Conservation (phyloP, 2,888 invertebrate genomes). For the Cordilura impudica region DNA sequence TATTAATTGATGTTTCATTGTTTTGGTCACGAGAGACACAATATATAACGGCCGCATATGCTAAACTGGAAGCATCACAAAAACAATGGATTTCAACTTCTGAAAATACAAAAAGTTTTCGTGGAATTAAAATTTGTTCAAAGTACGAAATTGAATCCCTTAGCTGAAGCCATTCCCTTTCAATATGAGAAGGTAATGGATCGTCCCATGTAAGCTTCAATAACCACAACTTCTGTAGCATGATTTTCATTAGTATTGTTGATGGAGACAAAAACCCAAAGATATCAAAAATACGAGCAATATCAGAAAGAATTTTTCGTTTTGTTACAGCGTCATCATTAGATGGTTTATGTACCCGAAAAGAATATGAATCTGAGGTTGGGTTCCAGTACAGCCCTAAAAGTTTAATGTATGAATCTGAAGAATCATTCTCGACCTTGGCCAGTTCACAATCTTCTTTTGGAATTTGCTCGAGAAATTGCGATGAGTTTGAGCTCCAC, state of each 20-base stretch:
- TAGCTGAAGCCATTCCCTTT: not conserved
- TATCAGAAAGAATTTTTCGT: no score
- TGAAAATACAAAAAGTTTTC: no score
- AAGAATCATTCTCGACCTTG: no score
- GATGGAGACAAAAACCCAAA: constrained; percentile 61
- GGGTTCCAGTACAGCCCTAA: no score
- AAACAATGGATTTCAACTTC: no score
- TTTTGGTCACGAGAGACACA: not conserved
- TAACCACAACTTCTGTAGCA: constrained; percentile 65
- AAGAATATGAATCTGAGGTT: no score
- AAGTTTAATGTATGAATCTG: no score
- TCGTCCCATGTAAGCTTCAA: constrained; percentile 65
- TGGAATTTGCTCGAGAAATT: not conserved
- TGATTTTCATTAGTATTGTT: constrained; percentile 62
- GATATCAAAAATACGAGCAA: constrained; percentile 61
- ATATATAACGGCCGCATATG: constrained; percentile 12
- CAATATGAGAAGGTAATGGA: not conserved
- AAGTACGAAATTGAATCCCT: not conserved
- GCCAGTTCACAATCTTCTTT: not conserved
- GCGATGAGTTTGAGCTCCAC: not conserved
- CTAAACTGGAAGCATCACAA: not conserved
- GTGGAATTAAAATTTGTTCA: no score
- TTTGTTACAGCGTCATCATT: no score
- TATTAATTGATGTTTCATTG: not conserved
- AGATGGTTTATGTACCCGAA: no score